Conservation (phyloP, 1,140 invertebrate species). For the Hestina assimilis region DNA sequence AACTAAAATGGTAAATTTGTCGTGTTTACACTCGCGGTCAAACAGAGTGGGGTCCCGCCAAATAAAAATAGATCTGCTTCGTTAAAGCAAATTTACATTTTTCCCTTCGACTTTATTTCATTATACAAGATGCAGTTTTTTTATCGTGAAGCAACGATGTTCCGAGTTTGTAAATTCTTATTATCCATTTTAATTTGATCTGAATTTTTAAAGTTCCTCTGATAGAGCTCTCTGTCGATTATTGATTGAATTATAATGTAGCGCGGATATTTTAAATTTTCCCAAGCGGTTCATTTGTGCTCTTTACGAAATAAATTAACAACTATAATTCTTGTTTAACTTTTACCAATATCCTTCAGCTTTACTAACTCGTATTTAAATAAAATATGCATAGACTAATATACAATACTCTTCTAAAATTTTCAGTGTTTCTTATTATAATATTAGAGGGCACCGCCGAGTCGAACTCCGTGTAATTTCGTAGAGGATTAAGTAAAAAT, state of each 20-base stretch:
- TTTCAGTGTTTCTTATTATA: no score
- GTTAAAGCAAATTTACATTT: conserved; percentile 64
- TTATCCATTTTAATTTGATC: conserved; percentile 36
- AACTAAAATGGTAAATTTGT: neutral
- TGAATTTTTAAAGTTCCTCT: conserved; percentile 21
- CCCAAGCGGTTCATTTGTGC: no score
- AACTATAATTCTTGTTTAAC: no score
- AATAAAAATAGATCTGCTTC: conserved; percentile 57
- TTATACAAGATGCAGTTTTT: conserved; percentile 32
- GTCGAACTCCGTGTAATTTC: no score
- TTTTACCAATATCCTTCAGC: no score
- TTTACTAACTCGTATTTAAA: no score
- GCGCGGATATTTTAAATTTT: neutral
- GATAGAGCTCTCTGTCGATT: neutral
- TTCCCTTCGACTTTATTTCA: conserved; percentile 46
- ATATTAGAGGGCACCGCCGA: no score
- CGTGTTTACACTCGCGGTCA: conserved; percentile 29
- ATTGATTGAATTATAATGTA: neutral
- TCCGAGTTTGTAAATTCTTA: conserved; percentile 26
- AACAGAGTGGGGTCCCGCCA: conserved; percentile 40
- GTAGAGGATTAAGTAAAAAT: no score
- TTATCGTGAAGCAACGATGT: conserved; percentile 7
- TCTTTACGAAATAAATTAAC: no score
- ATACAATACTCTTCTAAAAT: no score
- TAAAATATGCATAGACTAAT: no score